Evolutionary conservation across 2,113 vertebrate genomes (phyloP), one percentile per base, ranked within the genome.

Genomic region (Taxidea taxus): DNA sequence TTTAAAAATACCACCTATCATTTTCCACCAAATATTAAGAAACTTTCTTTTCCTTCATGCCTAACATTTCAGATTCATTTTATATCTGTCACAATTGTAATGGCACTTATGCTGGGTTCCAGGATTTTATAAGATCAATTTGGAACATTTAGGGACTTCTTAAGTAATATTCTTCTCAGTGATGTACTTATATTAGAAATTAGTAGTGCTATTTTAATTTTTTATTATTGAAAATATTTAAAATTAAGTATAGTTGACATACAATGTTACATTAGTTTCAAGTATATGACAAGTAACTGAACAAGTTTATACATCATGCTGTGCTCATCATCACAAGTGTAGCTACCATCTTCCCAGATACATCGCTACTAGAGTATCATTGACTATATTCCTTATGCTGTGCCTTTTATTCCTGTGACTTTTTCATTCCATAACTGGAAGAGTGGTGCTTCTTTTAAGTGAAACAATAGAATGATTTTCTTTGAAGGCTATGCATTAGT

Each of bases 11-110:
- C 34, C 3, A 77, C 91, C 62, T 90, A 51, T 94, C 4, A 37
- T 7, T 95, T 96, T 96, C 7, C 5, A 60, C 29, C 37, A 88
- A 58, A 95, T 80, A 82, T 81, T 78, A 51, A 80, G 75, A 93
- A 78, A 25, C 4, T 34, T 90, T 6, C 10, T 29, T 94, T 83
- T 49, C 42, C 10, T 74, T 4, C 20, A 66, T 80, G n/a, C 7
- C 81, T 91, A 47, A 58, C 23, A 49, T 84, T 92, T 25, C 39
- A 87, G 29, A 58, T 70, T 39, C 2, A 42, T 82, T 95, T 94
- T 78, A n/a, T 90, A 54, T 70, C n/a, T 96, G 27, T 27, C 12
- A 77, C 39, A 70, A n/a, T 47, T 90, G 10, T 72, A 77, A 25
- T 78, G 72, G 62, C 18, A 39, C 10, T 47, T 85, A 4, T 85